These are phyloP conservation scores for Teleogryllus oceanicus DNA, from an alignment of 2,888 invertebrate genomes.

Conservation along the genomic window DNA sequence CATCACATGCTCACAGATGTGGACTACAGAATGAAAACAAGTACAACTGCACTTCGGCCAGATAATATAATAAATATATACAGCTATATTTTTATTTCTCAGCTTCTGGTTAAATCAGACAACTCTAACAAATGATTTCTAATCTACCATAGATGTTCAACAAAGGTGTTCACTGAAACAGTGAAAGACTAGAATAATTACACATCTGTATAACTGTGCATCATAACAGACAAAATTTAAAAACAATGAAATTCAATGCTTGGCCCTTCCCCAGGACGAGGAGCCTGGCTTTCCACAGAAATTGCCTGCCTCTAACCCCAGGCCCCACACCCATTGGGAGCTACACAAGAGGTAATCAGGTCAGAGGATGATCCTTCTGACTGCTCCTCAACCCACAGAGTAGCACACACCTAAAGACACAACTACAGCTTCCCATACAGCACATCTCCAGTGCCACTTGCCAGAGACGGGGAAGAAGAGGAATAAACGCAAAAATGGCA, in stretches of 20 bases:
- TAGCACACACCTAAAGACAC: neutral
- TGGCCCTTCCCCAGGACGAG: too few species aligned
- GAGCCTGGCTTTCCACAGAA: neutral
- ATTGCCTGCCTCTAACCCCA: neutral
- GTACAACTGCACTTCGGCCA: neutral
- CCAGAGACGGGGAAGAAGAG: neutral
- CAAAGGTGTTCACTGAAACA: neutral
- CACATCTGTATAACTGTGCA: neutral
- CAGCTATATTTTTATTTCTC: too few species aligned
- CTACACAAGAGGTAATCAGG: neutral
- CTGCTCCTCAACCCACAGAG: neutral
- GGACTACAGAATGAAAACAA: neutral
- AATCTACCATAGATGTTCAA: too few species aligned
- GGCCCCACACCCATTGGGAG: neutral
- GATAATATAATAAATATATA: too few species aligned
- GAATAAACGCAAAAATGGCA: neutral
- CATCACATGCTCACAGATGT: conserved; percentile 2
- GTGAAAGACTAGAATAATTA: neutral
- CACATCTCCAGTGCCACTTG: conserved; percentile 6
- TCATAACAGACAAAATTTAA: neutral
- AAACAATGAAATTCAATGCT: too few species aligned
- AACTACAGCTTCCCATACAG: neutral
- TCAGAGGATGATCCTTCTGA: neutral
- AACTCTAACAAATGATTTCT: too few species aligned
- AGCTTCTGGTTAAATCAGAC: too few species aligned